Conservation (phyloP, 2,113 vertebrate genomes). For the Xenus cinereus region DNA sequence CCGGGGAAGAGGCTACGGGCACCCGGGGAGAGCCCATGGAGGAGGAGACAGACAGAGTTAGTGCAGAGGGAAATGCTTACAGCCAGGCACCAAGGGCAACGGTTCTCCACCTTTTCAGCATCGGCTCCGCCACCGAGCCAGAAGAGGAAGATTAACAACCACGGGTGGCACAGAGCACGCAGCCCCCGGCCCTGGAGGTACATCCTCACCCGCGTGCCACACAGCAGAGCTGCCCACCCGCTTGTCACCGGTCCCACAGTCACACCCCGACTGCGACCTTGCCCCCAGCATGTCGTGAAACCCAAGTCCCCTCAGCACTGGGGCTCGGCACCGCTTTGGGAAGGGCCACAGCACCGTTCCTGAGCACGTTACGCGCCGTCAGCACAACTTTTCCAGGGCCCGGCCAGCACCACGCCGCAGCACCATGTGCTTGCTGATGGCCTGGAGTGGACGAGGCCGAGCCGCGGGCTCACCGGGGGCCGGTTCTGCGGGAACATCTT, state of each 20-base stretch:
- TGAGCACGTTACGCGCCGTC: accelerated
- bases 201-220: accelerated
- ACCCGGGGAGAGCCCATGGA: neutral
- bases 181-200: neutral
- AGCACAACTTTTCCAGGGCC: neutral
- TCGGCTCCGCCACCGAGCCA: neutral
- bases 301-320: accelerated
- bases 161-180: accelerated
- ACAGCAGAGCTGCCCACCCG: neutral
- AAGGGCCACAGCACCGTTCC: accelerated
- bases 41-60: neutral
- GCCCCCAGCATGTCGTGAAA: accelerated
- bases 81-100: neutral
- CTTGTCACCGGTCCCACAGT: accelerated
- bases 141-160: neutral
- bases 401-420: neutral
- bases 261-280: accelerated
- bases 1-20: accelerated
- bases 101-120: neutral
- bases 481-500: conserved; percentile 90
- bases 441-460: neutral
- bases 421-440: neutral
- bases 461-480: conserved; percentile 79
- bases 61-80: neutral
- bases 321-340: neutral